Evolutionary conservation across 2,797 vertebrate species (phyloP).

Genomic region (Novumbra hubbsi): DNA sequence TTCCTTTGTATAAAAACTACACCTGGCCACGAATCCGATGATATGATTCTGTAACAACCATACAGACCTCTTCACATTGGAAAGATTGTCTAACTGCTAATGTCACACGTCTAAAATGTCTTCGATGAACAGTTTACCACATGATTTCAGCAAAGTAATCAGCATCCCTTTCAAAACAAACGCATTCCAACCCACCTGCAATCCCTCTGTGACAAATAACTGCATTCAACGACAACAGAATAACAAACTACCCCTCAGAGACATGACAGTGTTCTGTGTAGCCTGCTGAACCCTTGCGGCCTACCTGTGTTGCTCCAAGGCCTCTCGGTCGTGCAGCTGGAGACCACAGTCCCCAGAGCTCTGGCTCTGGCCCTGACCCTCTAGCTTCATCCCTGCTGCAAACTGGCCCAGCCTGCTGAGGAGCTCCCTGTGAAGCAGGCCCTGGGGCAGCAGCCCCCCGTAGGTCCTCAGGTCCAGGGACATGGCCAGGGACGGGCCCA

Average conservation of each 20-base stretch:
- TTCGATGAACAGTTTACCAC: neutral
- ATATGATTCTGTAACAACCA: constrained; percentile 9
- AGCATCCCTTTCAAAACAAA: neutral
- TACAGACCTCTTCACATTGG: neutral
- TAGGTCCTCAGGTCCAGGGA: constrained; percentile 93
- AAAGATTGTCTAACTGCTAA: neutral
- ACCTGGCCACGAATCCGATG: constrained; percentile 38
- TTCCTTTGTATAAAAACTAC: constrained; percentile 58
- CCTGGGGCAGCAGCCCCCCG: constrained; percentile 89
- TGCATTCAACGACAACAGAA: neutral
- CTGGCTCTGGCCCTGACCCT: constrained; percentile 73
- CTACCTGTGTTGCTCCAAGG: constrained; percentile 95
- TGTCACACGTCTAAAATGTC: neutral
- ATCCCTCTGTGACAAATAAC: neutral
- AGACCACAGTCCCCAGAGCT: constrained; percentile 90
- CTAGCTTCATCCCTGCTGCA: constrained; percentile 87
- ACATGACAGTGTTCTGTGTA: neutral
- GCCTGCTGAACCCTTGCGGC: neutral
- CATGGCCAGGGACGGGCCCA: constrained; percentile 83
- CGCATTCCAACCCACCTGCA: neutral
- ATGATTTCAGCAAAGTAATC: neutral
- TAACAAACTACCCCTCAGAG: neutral
- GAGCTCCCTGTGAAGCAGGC: constrained; percentile 94
- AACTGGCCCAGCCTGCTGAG: constrained; percentile 93
- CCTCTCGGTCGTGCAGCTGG: constrained; percentile 90